phyloP scores from a whole-genome alignment of 2,797 vertebrate genomes.

The Poecilia wingei region DNA sequence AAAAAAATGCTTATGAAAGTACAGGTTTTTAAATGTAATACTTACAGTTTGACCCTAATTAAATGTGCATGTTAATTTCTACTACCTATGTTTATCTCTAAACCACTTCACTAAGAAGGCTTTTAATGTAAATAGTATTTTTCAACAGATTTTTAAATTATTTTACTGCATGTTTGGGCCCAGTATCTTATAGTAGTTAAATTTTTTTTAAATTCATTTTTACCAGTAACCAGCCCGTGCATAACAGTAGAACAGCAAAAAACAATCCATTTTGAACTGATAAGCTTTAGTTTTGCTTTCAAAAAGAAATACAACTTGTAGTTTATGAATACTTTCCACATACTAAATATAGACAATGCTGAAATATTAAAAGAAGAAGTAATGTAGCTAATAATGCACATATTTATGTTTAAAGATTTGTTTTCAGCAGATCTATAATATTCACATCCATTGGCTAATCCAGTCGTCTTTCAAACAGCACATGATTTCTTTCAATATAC shows the following conservation, averaged over 20 bases:
- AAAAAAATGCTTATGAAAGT: neutral
- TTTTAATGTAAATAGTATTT: neutral
- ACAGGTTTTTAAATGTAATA: neutral
- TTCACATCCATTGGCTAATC: constrained; percentile 45
- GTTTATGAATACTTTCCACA: neutral
- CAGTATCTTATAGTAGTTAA: neutral
- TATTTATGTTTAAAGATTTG: neutral
- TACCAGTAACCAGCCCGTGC: neutral
- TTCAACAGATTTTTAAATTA: no score
- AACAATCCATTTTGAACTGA: neutral
- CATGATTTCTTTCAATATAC: constrained; percentile 58
- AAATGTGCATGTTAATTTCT: neutral
- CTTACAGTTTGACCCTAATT: neutral
- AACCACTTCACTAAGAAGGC: neutral
- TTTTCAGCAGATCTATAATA: constrained; percentile 15
- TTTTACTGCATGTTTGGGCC: neutral
- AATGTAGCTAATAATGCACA: neutral
- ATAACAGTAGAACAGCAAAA: neutral
- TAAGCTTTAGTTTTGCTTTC: neutral
- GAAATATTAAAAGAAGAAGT: neutral
- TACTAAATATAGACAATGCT: neutral
- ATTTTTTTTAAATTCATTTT: neutral
- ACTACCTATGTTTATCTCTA: neutral
- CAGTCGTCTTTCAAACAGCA: constrained; percentile 50
- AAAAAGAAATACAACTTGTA: constrained; percentile 1